Conservation (phyloP, 2,888 invertebrate species). For the Graphium colonna region DNA sequence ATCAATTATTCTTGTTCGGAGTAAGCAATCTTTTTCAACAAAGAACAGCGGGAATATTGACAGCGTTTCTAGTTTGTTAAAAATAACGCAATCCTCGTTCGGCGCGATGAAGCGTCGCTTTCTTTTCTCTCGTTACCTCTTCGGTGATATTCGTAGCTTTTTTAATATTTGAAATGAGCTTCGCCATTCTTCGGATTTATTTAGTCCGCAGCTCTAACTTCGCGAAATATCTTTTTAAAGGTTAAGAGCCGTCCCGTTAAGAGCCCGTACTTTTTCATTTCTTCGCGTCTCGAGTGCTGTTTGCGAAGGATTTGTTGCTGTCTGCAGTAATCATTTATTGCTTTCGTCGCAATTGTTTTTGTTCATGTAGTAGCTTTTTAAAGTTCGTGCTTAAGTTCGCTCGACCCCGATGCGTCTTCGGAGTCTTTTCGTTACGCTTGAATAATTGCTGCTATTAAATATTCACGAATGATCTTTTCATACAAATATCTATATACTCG, state of each 20-base stretch:
- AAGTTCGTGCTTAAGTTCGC: slow-evolving; percentile 1
- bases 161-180: slow-evolving; percentile 58
- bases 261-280: slow-evolving; percentile 31
- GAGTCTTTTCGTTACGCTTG: too few species aligned
- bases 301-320: slow-evolving; percentile 27
- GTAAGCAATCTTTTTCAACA: background rate
- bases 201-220: slow-evolving; percentile 34
- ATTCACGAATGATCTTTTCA: too few species aligned
- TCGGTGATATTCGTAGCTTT: slow-evolving; percentile 32
- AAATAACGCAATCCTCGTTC: background rate
- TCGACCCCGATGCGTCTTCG: too few species aligned
- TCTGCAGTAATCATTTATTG: slow-evolving; percentile 26
- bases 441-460: too few species aligned
- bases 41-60: slow-evolving; percentile 8
- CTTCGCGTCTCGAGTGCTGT: slow-evolving; percentile 32
- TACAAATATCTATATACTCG: too few species aligned
- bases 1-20: slow-evolving; percentile 7
- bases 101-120: slow-evolving; percentile 17
- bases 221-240: slow-evolving; percentile 40
- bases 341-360: slow-evolving; percentile 26
- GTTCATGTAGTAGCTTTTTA: slow-evolving; percentile 12
- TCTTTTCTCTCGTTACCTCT: slow-evolving; percentile 30
- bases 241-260: slow-evolving; percentile 30
- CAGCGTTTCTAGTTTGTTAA: background rate
- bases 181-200: slow-evolving; percentile 46